phyloP scores from a whole-genome alignment of 2,797 vertebrate genomes.

The Podarcis siculus region DNA sequence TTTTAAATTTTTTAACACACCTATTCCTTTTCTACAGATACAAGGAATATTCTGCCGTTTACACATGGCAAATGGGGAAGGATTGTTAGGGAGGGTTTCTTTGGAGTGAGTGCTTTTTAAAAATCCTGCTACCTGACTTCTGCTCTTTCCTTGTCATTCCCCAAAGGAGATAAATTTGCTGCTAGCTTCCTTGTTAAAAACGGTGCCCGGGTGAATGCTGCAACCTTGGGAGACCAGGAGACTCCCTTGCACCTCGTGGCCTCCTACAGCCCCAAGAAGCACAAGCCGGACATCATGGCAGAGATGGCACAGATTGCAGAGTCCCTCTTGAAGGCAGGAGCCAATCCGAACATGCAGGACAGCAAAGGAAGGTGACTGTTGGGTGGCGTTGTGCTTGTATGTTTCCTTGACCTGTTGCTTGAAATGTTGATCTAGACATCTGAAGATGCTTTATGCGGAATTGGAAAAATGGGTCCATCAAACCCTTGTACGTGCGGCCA shows the following conservation, averaged over 20 bases:
- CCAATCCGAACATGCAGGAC: slow-evolving; percentile 98
- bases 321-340: slow-evolving; percentile 91
- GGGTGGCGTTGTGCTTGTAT: too few relatives aligned
- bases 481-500: too few relatives aligned
- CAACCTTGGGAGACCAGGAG: slow-evolving; percentile 91
- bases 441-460: neutral
- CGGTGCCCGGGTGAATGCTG: slow-evolving; percentile 92
- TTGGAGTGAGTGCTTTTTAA: neutral
- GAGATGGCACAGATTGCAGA: slow-evolving; percentile 93
- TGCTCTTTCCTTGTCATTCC: neutral
- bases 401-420: neutral
- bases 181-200: slow-evolving; percentile 95
- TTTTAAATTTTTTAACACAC: neutral
- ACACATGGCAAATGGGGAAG: neutral
- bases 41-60: neutral
- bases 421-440: neutral
- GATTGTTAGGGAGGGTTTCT: neutral
- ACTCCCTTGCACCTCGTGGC: slow-evolving; percentile 95
- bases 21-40: neutral
- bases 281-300: slow-evolving; percentile 86
- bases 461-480: neutral
- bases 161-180: slow-evolving; percentile 92
- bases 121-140: neutral
- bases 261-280: slow-evolving; percentile 91
- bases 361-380: slow-evolving; percentile 88